Percentiles rank a stretch among this genome's conserved stretches.
phyloP scores from a whole-genome alignment of 2,797 vertebrate species.

The Pelochelys cantorii region DNA sequence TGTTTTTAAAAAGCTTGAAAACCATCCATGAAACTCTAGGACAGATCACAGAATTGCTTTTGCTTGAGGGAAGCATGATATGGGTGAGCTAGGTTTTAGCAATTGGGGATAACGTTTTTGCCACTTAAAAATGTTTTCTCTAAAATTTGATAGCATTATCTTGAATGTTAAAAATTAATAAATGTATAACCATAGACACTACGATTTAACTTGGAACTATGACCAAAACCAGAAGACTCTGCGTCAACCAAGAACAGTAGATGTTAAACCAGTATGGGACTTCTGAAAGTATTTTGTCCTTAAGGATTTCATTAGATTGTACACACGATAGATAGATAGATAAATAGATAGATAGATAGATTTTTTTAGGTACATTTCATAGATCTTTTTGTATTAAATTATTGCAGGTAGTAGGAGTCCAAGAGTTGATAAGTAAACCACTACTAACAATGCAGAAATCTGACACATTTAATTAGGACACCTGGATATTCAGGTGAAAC shows the following conservation, averaged over 20 bases:
- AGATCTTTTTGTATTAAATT: neutral
- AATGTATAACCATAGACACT: neutral
- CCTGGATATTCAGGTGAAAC: neutral
- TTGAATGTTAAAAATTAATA: constrained; percentile 21
- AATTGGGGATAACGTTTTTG: neutral
- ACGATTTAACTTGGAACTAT: constrained; percentile 9
- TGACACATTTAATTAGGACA: neutral
- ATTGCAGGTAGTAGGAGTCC: neutral
- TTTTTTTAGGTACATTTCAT: neutral
- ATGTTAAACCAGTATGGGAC: neutral
- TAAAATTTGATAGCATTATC: neutral
- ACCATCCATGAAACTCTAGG: neutral
- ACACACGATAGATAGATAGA: too few species aligned
- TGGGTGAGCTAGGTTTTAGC: neutral
- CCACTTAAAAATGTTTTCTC: neutral
- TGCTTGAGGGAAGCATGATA: neutral
- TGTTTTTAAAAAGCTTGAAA: neutral
- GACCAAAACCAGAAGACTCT: neutral
- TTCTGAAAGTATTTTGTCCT: neutral
- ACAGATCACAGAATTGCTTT: neutral
- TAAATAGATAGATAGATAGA: too few species aligned
- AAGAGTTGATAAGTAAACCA: neutral
- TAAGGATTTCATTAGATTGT: neutral
- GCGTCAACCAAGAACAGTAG: constrained; percentile 44
- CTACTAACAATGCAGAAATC: neutral